A percentile compares a stretch with the other conserved stretches of the same genome.
Conservation (phyloP, 1,140 invertebrate species). For the Ganaspis sp. region DNA sequence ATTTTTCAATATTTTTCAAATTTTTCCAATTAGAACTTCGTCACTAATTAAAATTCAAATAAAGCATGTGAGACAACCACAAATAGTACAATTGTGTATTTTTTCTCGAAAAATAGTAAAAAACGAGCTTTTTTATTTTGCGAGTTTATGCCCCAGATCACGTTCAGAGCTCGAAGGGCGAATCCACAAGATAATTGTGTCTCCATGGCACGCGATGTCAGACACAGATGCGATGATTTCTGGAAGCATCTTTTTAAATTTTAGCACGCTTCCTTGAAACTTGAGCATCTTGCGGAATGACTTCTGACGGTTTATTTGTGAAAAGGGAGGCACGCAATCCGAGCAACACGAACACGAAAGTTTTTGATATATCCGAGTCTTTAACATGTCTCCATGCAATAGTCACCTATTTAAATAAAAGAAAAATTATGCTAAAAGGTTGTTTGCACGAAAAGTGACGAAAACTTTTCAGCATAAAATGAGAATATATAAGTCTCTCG, state of each 20-base stretch:
- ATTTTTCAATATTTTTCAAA: neutral
- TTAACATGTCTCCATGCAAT: no score
- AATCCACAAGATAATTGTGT: slow-evolving; percentile 6
- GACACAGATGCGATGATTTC: slow-evolving; percentile 16
- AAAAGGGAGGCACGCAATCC: neutral
- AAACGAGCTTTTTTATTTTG: neutral
- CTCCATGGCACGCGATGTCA: slow-evolving; percentile 17
- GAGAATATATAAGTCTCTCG: no score
- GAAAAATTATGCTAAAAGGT: no score
- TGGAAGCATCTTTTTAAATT: slow-evolving; percentile 22
- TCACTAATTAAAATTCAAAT: neutral
- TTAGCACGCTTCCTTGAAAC: slow-evolving; percentile 8
- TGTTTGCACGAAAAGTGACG: no score
- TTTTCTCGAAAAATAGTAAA: neutral
- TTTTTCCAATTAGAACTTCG: neutral
- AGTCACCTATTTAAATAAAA: no score
- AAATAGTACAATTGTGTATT: neutral
- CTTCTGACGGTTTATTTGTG: neutral
- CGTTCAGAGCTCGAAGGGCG: neutral
- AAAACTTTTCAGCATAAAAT: no score
- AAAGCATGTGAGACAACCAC: neutral
- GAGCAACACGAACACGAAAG: neutral
- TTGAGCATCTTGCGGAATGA: neutral
- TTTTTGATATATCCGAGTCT: no score
- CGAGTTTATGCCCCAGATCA: neutral